A percentile compares a stretch with the other conserved stretches of the same genome.
phyloP scores from a whole-genome alignment of 2,888 invertebrate genomes.

The Xestia ashworthii region DNA sequence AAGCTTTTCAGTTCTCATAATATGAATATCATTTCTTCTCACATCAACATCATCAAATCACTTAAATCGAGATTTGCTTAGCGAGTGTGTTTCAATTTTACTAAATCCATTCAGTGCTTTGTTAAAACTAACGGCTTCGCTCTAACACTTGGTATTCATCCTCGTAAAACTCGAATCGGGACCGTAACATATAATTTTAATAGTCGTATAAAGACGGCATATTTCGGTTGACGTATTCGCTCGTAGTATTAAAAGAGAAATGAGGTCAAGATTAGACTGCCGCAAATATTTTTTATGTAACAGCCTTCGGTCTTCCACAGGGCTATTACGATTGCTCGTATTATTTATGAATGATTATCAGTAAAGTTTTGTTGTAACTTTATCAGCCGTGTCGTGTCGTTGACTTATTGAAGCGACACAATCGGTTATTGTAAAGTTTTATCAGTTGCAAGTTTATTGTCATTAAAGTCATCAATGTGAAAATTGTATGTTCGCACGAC shows the following conservation, averaged over 20 bases:
- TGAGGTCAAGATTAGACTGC: conserved; percentile 81
- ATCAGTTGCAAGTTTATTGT: conserved; percentile 49
- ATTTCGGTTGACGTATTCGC: conserved; percentile 68
- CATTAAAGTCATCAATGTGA: conserved; percentile 31
- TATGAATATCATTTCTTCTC: background rate
- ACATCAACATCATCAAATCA: background rate
- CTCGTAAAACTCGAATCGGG: conserved; percentile 55
- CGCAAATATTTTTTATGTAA: conserved; percentile 72
- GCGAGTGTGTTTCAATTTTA: background rate
- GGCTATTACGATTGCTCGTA: conserved; percentile 41
- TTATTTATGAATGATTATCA: conserved; percentile 49
- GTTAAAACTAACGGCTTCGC: conserved; percentile 19
- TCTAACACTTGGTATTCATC: conserved; percentile 28
- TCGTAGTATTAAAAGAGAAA: conserved; percentile 79
- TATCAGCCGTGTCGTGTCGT: conserved; percentile 64
- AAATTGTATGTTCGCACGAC: conserved; percentile 1
- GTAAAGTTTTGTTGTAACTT: conserved; percentile 50
- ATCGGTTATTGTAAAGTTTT: conserved; percentile 56
- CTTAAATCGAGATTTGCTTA: background rate
- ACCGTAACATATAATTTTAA: conserved; percentile 63
- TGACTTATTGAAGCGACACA: conserved; percentile 57
- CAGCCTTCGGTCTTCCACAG: conserved; percentile 64
- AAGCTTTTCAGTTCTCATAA: background rate
- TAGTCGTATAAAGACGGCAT: conserved; percentile 51
- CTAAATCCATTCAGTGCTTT: conserved; percentile 10